These are phyloP conservation scores for Helicolenus hilgendorfi DNA, from an alignment of 2,797 vertebrate species.

Conservation along the genomic window DNA sequence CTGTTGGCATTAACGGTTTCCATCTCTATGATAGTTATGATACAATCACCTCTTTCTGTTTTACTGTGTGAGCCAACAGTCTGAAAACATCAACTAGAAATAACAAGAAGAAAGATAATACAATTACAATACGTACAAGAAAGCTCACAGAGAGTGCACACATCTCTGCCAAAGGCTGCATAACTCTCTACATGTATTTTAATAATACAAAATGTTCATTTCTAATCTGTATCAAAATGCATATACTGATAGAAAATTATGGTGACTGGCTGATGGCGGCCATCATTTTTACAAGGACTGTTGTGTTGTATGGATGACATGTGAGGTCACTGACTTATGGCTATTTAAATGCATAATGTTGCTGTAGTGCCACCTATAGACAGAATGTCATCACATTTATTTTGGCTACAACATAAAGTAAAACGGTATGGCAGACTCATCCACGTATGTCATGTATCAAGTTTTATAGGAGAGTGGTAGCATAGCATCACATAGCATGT, in stretches of 20 bases:
- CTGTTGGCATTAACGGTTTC: background rate
- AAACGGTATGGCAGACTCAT: background rate
- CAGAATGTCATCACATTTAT: background rate
- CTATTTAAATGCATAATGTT: background rate
- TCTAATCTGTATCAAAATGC: background rate
- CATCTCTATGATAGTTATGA: background rate
- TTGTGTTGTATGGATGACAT: background rate
- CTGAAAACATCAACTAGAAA: background rate
- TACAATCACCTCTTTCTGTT: background rate
- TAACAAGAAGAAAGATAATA: background rate
- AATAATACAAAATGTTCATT: background rate
- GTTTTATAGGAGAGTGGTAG: no score
- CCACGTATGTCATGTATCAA: background rate
- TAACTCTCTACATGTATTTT: background rate
- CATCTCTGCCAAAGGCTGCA: background rate
- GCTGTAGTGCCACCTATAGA: constrained; percentile 37
- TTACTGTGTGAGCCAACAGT: background rate
- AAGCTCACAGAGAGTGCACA: background rate
- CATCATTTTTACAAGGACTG: background rate
- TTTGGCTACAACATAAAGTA: background rate
- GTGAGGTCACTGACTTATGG: background rate
- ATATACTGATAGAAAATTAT: background rate
- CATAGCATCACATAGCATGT: background rate
- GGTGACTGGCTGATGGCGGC: background rate
- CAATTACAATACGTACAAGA: background rate